phyloP scores from a whole-genome alignment of 2,797 vertebrate species.

The Spinus pinus region DNA sequence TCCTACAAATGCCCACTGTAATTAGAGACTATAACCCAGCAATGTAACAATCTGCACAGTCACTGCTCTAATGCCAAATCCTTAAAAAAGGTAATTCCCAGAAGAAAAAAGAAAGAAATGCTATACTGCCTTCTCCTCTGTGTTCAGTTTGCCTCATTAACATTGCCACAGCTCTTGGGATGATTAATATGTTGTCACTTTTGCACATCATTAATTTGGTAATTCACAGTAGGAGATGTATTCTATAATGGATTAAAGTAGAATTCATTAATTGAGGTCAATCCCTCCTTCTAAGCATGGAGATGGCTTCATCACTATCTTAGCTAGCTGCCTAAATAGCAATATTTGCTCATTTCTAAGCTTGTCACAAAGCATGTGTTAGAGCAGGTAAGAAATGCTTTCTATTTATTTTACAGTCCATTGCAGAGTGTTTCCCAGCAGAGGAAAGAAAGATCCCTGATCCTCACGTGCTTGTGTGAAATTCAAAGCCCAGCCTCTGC shows the following conservation, averaged over 20 bases:
- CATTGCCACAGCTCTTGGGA: neutral
- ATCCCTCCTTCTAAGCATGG: neutral
- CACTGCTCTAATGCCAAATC: neutral
- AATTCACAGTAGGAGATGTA: constrained; percentile 4
- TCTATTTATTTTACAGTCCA: neutral
- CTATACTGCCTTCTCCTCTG: neutral
- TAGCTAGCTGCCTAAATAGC: neutral
- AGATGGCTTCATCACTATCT: neutral
- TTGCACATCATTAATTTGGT: constrained; percentile 32
- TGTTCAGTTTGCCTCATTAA: constrained; percentile 8
- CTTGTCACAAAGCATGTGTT: neutral
- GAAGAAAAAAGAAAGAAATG: neutral
- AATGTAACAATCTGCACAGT: neutral
- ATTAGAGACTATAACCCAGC: neutral
- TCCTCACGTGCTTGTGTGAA: neutral
- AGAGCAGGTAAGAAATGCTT: neutral
- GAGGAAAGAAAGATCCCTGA: neutral
- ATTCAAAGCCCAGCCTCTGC: neutral
- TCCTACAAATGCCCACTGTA: neutral
- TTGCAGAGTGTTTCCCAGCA: neutral
- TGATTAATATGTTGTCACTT: constrained; percentile 50
- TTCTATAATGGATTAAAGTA: neutral
- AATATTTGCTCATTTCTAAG: neutral
- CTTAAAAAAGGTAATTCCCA: neutral
- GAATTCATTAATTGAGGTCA: constrained; percentile 43